Base-by-base conservation (phyloP, 2,888 invertebrate genomes). In the Aquatica leii region DNA sequence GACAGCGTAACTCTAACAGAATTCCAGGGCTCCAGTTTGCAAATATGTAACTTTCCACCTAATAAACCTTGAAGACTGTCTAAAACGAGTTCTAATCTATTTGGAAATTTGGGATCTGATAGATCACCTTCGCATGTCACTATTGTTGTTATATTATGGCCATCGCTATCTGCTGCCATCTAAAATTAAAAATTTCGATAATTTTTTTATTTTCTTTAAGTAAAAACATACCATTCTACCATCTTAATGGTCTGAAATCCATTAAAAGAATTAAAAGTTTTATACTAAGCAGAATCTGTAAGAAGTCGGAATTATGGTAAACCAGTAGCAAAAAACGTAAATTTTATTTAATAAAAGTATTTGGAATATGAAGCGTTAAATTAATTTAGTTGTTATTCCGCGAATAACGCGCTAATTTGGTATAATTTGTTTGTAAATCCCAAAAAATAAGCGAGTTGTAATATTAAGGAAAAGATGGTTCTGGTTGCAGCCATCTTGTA, bases 1-100 rank as follows among this genome's bases (percentile, higher is more conserved):
- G 95, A 95, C 87, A 98, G 91, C 84, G 97, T 97, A 82, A 98
- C 96, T 84, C 95, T 91, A 77, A 98, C 97, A 76, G 96, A 95
- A 86, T 97, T 96, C 96, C 96, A 98, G 87, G 97, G 97, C 88
- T 97, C 97, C 85, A 96, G 89, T 82, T 92, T 92, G 78, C 87
- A 86, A 73, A 92, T 86, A 79, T 85, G 85, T 76, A 90, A 82
- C 76, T 83, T 84, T 72, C 73, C 74, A 68, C 81, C 80, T 72
- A 95, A 88, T 81, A 94, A 86, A 82, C 87, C 85, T 82, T 92
- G 89, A 78, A 95, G 87, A 79, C 90, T 89, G 78, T 88, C 87
- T 79, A 94, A 87, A 79, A 94, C 88, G 75, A 87, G 85, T 80
- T 91, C 88, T 80, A 95, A 90, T 80, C 90, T 90, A 81, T 87